These are phyloP conservation scores for Erethizon dorsatum DNA, from an alignment of 2,797 vertebrate species.

Conservation along the genomic window DNA sequence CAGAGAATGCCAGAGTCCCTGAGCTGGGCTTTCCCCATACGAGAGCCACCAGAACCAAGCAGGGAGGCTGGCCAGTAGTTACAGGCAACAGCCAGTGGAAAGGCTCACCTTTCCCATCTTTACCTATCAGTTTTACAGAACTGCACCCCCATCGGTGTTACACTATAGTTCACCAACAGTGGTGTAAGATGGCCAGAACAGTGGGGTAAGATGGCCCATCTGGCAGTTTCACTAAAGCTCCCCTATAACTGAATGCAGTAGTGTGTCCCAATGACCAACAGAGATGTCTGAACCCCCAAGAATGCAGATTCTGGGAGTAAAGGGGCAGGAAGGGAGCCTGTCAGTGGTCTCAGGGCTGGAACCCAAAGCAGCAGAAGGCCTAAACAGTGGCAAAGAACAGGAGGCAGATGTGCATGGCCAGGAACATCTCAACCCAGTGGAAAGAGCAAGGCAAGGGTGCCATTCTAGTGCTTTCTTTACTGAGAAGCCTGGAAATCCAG, in stretches of 20 bases:
- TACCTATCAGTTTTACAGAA: not conserved
- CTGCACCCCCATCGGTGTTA: not conserved
- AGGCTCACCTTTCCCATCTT: not conserved
- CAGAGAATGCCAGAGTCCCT: not conserved
- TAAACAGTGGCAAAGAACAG: not conserved
- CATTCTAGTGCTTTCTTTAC: not conserved
- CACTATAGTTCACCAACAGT: not conserved
- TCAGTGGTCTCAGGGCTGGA: not conserved
- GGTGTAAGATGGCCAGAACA: not conserved
- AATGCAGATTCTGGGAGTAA: not conserved
- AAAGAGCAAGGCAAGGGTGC: not conserved
- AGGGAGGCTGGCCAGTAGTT: not conserved
- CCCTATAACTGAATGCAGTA: fast-evolving
- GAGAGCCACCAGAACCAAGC: not conserved
- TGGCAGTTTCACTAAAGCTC: not conserved
- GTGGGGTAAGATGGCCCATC: not conserved
- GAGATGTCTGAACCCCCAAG: not conserved
- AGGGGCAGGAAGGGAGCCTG: not conserved
- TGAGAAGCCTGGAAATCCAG: not conserved
- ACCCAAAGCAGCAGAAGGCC: not conserved
- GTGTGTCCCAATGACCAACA: not conserved
- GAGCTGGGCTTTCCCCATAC: not conserved
- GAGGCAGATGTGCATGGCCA: not conserved
- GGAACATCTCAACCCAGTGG: not conserved
- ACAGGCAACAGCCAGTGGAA: not conserved